Conservation (phyloP, 2,113 vertebrate genomes). For the Nansenia antarctica region DNA sequence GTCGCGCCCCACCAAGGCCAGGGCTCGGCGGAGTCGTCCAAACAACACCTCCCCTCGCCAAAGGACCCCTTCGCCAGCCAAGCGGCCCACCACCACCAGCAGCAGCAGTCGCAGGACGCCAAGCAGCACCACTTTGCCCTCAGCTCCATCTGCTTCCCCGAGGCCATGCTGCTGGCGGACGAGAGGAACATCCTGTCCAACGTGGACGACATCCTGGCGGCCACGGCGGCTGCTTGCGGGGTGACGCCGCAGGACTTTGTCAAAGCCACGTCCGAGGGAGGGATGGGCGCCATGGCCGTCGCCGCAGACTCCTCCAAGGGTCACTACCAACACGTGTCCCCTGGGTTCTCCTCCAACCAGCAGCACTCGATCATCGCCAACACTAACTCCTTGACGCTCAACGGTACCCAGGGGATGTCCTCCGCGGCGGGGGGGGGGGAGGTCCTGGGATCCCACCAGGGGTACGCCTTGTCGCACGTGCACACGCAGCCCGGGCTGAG, state of each 20-base stretch:
- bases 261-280: slow-evolving; percentile 84
- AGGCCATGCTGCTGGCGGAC: slow-evolving; percentile 91
- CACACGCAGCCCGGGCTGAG: too few relatives aligned
- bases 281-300: slow-evolving; percentile 80
- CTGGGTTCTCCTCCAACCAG: slow-evolving; percentile 77
- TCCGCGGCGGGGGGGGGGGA: slow-evolving; percentile 77
- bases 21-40: slow-evolving; percentile 81
- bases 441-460: background rate
- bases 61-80: slow-evolving; percentile 88
- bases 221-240: slow-evolving; percentile 92
- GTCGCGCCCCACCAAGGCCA: slow-evolving; percentile 80
- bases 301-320: too few relatives aligned
- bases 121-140: slow-evolving; percentile 96
- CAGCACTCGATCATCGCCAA: slow-evolving; percentile 79
- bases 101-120: slow-evolving; percentile 75
- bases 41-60: slow-evolving; percentile 80
- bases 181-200: slow-evolving; percentile 96
- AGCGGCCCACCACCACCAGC: slow-evolving; percentile 75
- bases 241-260: slow-evolving; percentile 93
- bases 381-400: slow-evolving; percentile 85
- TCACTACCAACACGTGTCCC: slow-evolving; percentile 84
- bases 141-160: slow-evolving; percentile 94
- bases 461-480: background rate
- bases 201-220: slow-evolving; percentile 95
- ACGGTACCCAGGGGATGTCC: slow-evolving; percentile 82